Percentiles rank a stretch among this genome's conserved stretches.
Conservation (phyloP, 2,797 vertebrate genomes). For the Channallabes apus region DNA sequence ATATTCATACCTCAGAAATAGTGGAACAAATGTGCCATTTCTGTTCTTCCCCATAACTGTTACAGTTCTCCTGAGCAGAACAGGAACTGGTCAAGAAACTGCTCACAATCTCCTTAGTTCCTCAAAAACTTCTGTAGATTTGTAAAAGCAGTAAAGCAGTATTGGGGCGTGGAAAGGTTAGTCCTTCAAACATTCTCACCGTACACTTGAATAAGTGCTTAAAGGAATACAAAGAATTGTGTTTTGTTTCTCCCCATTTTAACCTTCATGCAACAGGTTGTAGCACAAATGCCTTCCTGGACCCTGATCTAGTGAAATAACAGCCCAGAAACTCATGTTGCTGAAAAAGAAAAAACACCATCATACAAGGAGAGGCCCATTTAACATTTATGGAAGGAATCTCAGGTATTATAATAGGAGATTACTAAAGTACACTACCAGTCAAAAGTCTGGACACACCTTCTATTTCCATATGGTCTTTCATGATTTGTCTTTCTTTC, state of each 20-base stretch:
- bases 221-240: neutral
- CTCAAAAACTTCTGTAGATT: neutral
- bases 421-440: too few species aligned
- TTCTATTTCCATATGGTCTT: neutral
- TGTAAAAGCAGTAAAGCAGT: neutral
- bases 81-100: neutral
- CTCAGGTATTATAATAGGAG: neutral
- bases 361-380: neutral
- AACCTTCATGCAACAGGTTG: neutral
- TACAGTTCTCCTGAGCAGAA: neutral
- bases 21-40: neutral
- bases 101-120: neutral
- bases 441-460: neutral
- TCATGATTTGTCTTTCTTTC: too few species aligned
- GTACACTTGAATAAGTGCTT: neutral
- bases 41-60: neutral
- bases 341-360: neutral
- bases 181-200: neutral
- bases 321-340: neutral
- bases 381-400: neutral
- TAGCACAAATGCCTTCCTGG: neutral
- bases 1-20: neutral
- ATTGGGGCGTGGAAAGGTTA: neutral
- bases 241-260: neutral
- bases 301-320: neutral